Conservation (phyloP, 2,888 invertebrate genomes). For the Perdita meconis region DNA sequence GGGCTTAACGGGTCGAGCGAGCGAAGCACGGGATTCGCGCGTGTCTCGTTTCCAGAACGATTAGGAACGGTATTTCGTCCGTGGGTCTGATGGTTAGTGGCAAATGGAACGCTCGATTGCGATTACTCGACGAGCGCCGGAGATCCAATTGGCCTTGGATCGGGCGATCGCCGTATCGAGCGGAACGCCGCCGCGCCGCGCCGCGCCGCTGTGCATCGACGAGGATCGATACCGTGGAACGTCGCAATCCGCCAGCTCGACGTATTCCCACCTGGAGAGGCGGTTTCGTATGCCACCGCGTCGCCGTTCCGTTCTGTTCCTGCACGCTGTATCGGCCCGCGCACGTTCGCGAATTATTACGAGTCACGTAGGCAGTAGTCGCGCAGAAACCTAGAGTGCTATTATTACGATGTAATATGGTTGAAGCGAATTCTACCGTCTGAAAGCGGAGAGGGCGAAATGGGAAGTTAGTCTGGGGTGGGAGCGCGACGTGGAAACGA, state of each 20-base stretch:
- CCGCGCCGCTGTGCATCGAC: constrained; percentile 6
- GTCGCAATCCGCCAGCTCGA: constrained; percentile 23
- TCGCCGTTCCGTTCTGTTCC: not conserved
- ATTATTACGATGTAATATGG: constrained; percentile 75
- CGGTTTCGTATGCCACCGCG: constrained; percentile 38
- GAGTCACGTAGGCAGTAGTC: constrained; percentile 76
- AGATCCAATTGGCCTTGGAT: constrained; percentile 58
- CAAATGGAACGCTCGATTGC: constrained; percentile 51
- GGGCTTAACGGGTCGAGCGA: not conserved
- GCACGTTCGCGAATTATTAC: constrained; percentile 74
- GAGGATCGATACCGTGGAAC: constrained; percentile 46
- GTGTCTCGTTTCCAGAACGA: constrained; percentile 56
- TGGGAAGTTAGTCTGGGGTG: not conserved
- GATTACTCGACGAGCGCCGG: constrained; percentile 43
- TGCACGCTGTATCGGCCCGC: constrained; percentile 40
- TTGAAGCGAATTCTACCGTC: constrained; percentile 58
- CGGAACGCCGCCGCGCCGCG: constrained; percentile 11
- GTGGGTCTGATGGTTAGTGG: constrained; percentile 37
- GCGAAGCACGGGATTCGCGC: constrained; percentile 12
- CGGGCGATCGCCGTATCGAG: constrained; percentile 35
- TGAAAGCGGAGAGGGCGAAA: constrained; percentile 36
- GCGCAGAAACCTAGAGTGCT: constrained; percentile 65
- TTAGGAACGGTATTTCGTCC: constrained; percentile 54
- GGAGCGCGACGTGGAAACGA: constrained; percentile 1
- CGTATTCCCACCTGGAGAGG: constrained; percentile 44